phyloP scores from a whole-genome alignment of 2,113 vertebrate species.

The Amblyopsis rosae region DNA sequence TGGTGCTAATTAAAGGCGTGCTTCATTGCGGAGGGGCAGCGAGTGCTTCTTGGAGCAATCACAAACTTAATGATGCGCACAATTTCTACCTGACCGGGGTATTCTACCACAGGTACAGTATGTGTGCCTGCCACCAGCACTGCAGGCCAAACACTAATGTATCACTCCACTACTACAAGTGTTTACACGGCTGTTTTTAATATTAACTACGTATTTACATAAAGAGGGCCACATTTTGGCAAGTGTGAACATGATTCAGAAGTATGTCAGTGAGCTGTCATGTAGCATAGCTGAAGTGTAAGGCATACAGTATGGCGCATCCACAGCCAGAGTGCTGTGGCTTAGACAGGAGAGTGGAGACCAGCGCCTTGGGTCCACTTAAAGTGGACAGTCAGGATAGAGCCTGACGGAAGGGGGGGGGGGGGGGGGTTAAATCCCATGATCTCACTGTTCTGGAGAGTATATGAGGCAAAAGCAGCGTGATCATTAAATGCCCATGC shows the following conservation, averaged over 20 bases:
- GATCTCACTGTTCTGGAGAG: constrained; percentile 66
- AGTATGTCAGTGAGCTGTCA: neutral
- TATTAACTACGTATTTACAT: constrained; percentile 36
- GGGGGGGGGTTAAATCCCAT: constrained; percentile 51
- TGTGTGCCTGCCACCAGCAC: constrained; percentile 33
- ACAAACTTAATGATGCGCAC: constrained; percentile 51
- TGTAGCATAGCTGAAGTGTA: neutral
- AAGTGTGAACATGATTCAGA: constrained; percentile 6
- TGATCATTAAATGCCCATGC: constrained; percentile 72
- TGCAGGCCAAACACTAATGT: constrained; percentile 47
- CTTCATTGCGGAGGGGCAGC: constrained; percentile 29
- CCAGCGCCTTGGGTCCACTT: constrained; percentile 29
- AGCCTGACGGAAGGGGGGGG: constrained; percentile 16
- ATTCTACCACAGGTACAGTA: constrained; percentile 47
- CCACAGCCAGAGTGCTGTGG: constrained; percentile 4
- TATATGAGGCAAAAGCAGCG: constrained; percentile 68
- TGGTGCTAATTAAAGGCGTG: constrained; percentile 63
- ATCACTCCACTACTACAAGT: constrained; percentile 45
- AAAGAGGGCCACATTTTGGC: constrained; percentile 24
- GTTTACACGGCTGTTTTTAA: constrained; percentile 45
- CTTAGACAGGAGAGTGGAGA: constrained; percentile 3
- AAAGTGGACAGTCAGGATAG: constrained; percentile 10
- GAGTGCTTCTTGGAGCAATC: constrained; percentile 52
- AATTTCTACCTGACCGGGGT: constrained; percentile 55
- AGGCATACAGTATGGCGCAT: neutral